Evolutionary conservation across 2,888 invertebrate species (phyloP).

Genomic region (Morpho deidamia): DNA sequence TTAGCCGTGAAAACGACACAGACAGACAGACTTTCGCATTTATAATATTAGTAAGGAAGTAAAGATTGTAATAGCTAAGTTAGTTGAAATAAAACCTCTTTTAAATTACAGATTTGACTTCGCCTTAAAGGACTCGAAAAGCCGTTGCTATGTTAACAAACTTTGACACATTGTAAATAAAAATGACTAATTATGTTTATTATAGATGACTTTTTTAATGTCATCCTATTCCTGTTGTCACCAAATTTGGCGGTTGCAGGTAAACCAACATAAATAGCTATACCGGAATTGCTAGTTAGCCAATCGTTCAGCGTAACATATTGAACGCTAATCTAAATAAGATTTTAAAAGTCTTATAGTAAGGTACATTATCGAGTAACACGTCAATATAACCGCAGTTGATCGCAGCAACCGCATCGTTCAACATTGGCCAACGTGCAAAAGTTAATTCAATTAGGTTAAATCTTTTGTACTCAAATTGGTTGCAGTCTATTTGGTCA

Average conservation of each 20-base stretch:
- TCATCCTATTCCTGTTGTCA: too few species aligned
- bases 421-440: constrained; percentile 3
- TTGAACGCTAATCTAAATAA: background rate
- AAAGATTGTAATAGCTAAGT: too few species aligned
- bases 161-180: too few species aligned
- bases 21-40: too few species aligned
- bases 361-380: background rate
- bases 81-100: too few species aligned
- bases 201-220: too few species aligned
- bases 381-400: background rate
- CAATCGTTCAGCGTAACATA: background rate
- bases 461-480: background rate
- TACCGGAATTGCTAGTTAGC: constrained; percentile 5
- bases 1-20: too few species aligned
- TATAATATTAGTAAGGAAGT: too few species aligned
- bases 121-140: too few species aligned
- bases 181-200: too few species aligned
- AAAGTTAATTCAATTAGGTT: constrained; percentile 6
- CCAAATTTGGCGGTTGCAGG: background rate
- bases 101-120: too few species aligned
- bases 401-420: background rate
- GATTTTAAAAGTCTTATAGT: background rate
- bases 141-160: too few species aligned
- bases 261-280: constrained; percentile 3
- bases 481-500: background rate